Evolutionary conservation across 2,888 invertebrate species (phyloP).

Genomic region (Cactoblastis cactorum): DNA sequence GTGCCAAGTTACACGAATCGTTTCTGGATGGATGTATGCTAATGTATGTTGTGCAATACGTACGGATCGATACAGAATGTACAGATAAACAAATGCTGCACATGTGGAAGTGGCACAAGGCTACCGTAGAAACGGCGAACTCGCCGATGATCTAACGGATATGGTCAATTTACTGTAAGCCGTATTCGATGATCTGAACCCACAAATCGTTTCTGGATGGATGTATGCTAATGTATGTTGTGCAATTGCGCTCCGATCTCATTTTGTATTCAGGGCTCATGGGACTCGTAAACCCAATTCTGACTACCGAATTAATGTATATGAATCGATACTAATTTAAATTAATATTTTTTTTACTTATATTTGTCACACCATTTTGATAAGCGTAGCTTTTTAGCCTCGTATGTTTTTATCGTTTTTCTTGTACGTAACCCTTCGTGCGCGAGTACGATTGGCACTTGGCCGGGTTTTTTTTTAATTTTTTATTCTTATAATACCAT

Average conservation of each 20-base stretch:
- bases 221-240: too few species aligned
- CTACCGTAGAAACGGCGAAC: constrained; percentile 51
- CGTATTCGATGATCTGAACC: constrained; percentile 22
- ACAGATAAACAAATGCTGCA: constrained; percentile 43
- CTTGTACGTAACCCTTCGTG: too few species aligned
- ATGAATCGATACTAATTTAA: background rate
- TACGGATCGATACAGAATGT: constrained; percentile 28
- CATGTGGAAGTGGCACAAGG: constrained; percentile 63
- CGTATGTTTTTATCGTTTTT: too few species aligned
- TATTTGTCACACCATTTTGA: too few species aligned
- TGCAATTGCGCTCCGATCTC: constrained; percentile 29
- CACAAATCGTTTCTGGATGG: too few species aligned
- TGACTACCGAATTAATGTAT: constrained; percentile 9
- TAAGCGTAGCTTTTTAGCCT: too few species aligned
- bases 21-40: constrained; percentile 55
- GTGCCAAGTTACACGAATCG: constrained; percentile 58
- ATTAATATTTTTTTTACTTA: too few species aligned
- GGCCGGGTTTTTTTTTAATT: too few species aligned
- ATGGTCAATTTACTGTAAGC: constrained; percentile 41
- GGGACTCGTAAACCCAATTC: constrained; percentile 25
- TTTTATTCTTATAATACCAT: too few species aligned
- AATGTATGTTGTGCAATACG: constrained; percentile 36
- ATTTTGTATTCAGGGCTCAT: constrained; percentile 30
- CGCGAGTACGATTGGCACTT: too few species aligned
- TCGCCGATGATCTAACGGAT: constrained; percentile 46